A percentile compares a stretch with the other conserved stretches of the same genome.
phyloP scores from a whole-genome alignment of 2,797 vertebrate species.

The Gymnothorax javanicus region DNA sequence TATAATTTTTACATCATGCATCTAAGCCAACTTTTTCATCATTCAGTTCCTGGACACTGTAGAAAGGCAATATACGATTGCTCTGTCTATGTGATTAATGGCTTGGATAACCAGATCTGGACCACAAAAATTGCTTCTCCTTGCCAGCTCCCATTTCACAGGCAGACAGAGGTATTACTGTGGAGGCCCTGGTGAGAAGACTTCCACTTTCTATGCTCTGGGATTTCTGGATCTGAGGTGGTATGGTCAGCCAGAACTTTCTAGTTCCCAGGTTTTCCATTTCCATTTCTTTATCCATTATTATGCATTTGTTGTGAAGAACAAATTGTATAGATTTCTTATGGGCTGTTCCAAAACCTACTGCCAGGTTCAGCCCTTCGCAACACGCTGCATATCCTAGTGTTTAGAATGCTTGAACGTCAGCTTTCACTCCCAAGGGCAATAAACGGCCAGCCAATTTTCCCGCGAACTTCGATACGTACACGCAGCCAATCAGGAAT shows the following conservation, averaged over 20 bases:
- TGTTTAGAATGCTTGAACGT: no score
- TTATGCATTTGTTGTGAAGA: not conserved
- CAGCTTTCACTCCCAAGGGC: no score
- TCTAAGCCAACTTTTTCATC: not conserved
- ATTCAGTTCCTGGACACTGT: constrained; percentile 12
- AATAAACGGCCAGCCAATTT: no score
- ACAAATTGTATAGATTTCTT: not conserved
- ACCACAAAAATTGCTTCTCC: not conserved
- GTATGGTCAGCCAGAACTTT: not conserved
- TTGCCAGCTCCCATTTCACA: not conserved
- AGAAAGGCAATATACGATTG: not conserved
- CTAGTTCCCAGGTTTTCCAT: not conserved
- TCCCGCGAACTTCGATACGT: no score
- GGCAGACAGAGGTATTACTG: constrained; percentile 12
- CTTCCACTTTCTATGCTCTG: not conserved
- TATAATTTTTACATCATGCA: not conserved
- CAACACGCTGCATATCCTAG: no score
- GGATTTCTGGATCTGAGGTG: not conserved
- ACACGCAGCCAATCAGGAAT: no score
- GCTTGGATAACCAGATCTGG: not conserved
- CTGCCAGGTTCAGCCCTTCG: no score
- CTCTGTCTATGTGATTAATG: not conserved
- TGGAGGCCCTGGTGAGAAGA: not conserved
- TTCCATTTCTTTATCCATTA: not conserved
- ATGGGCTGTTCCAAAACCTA: not conserved